A percentile compares a stretch with the other conserved stretches of the same genome.
Conservation (phyloP, 2,888 invertebrate species). For the Tachina lurida region DNA sequence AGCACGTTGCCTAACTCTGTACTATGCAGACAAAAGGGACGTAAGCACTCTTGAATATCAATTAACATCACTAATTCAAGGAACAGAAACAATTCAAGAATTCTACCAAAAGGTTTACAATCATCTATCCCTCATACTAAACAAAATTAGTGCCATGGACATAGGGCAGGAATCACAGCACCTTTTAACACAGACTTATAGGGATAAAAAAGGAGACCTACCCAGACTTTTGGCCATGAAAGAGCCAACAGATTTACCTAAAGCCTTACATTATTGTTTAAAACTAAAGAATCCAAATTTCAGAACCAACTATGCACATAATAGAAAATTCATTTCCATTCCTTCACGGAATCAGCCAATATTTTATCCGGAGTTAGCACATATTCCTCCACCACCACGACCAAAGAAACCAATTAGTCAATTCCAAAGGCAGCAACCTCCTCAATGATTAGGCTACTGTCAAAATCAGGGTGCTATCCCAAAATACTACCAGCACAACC, state of each 20-base stretch:
- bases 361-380: too few relatives aligned
- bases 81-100: neutral
- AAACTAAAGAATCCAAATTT: conserved; percentile 44
- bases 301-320: conserved; percentile 27
- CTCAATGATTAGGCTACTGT: too few relatives aligned
- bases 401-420: too few relatives aligned
- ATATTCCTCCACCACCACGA: too few relatives aligned
- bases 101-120: too few relatives aligned
- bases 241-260: conserved; percentile 33
- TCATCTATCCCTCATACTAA: too few relatives aligned
- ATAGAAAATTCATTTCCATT: conserved; percentile 4
- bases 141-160: neutral
- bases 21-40: conserved; percentile 70
- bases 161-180: too few relatives aligned
- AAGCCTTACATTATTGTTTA: conserved; percentile 25
- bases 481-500: too few relatives aligned
- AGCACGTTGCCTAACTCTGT: conserved; percentile 48
- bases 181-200: too few relatives aligned
- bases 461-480: too few relatives aligned
- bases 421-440: too few relatives aligned
- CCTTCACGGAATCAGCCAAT: neutral
- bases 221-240: conserved; percentile 38
- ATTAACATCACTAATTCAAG: neutral
- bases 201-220: too few relatives aligned
- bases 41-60: conserved; percentile 69